phyloP scores from a whole-genome alignment of 2,797 vertebrate genomes.

The Coilia nasus region DNA sequence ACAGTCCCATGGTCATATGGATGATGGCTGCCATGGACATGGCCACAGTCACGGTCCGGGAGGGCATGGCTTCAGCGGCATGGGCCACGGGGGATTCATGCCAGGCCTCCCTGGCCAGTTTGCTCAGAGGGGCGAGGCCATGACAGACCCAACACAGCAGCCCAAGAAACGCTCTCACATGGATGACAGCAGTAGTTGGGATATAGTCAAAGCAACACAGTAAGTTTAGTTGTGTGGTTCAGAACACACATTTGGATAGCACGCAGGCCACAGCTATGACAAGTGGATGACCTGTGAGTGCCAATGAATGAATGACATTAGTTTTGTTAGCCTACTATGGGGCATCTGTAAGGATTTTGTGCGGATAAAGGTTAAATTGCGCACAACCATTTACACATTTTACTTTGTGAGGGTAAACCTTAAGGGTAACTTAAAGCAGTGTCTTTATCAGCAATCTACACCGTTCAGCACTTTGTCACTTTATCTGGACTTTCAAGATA shows the following conservation, averaged over 20 bases:
- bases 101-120: slow-evolving; percentile 66
- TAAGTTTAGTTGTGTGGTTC: slow-evolving; percentile 65
- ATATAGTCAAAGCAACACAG: slow-evolving; percentile 95
- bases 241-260: background rate
- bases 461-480: background rate
- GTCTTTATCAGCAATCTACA: background rate
- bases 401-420: background rate
- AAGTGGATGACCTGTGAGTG: background rate
- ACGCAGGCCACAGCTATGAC: background rate
- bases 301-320: background rate
- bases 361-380: background rate
- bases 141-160: slow-evolving; percentile 70
- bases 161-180: slow-evolving; percentile 72
- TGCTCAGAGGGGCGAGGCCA: slow-evolving; percentile 54
- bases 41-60: slow-evolving; percentile 71
- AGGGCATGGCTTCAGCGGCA: slow-evolving; percentile 60
- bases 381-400: background rate
- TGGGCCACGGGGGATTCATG: slow-evolving; percentile 62
- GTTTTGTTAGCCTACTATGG: background rate
- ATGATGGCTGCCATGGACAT: slow-evolving; percentile 67
- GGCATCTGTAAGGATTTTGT: background rate
- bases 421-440: background rate
- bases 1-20: slow-evolving; percentile 67
- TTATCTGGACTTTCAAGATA: background rate
- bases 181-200: slow-evolving; percentile 88